phyloP scores from a whole-genome alignment of 1,140 invertebrate species.

The Stratiolaelaps scimitus region DNA sequence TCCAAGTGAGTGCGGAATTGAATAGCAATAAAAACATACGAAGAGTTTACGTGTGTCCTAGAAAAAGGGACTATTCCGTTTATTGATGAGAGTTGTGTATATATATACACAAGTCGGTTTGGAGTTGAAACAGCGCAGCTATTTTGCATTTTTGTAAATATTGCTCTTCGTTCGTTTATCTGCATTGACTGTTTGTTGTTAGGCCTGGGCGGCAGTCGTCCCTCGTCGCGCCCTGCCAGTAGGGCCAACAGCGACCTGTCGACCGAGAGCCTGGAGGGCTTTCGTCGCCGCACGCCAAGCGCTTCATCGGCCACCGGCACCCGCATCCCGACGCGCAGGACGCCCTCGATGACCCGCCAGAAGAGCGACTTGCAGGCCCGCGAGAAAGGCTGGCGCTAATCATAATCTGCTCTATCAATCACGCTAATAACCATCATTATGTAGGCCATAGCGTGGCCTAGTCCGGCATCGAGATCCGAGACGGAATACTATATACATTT shows the following conservation, averaged over 20 bases:
- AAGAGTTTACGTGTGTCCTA: too few relatives aligned
- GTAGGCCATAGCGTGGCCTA: background rate
- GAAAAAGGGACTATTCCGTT: too few relatives aligned
- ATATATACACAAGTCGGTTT: too few relatives aligned
- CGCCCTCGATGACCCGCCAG: slow-evolving; percentile 27
- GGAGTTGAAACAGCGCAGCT: too few relatives aligned
- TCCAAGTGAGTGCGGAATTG: background rate
- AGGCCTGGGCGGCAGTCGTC: slow-evolving; percentile 46
- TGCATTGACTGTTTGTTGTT: background rate
- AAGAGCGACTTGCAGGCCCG: slow-evolving; percentile 23
- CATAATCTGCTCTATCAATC: background rate
- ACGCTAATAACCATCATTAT: background rate
- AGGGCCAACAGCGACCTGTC: slow-evolving; percentile 82
- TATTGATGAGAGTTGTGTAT: too few relatives aligned
- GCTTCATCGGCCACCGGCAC: slow-evolving; percentile 21
- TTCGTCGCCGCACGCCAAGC: slow-evolving; percentile 29
- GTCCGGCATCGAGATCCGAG: background rate
- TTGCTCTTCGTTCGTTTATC: background rate
- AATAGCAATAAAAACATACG: background rate
- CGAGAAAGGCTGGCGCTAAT: slow-evolving; percentile 27
- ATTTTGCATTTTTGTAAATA: too few relatives aligned
- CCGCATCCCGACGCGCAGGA: slow-evolving; percentile 25
- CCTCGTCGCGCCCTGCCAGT: slow-evolving; percentile 64
- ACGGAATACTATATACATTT: background rate
- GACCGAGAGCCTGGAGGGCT: slow-evolving; percentile 50